Percentiles rank a stretch among this genome's conserved stretches.
phyloP scores from a whole-genome alignment of 2,113 vertebrate genomes.

The Ornithorhynchus anatinus region DNA sequence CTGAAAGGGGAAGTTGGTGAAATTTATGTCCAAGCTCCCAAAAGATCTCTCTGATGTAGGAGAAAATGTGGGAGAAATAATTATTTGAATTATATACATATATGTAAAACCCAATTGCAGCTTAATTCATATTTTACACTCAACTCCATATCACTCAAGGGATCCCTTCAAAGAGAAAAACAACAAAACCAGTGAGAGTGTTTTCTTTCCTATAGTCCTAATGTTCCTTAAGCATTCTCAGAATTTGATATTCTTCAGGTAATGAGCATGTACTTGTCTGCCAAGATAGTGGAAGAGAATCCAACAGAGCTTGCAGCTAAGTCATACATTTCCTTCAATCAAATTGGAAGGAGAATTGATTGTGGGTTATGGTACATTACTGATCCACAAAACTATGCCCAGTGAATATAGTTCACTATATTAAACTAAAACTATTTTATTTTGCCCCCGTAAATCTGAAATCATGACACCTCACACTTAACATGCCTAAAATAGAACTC shows the following conservation, averaged over 20 bases:
- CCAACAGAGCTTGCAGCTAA: conserved; percentile 29
- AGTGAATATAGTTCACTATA: too few relatives aligned
- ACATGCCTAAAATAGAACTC: too few relatives aligned
- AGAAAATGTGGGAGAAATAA: conserved; percentile 12
- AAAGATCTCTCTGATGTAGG: not conserved
- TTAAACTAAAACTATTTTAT: too few relatives aligned
- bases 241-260: conserved; percentile 53
- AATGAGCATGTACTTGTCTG: conserved; percentile 53
- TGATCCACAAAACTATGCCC: conserved; percentile 3
- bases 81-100: conserved; percentile 54
- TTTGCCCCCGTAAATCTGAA: conserved; percentile 14
- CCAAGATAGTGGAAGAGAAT: conserved; percentile 2
- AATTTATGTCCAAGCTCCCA: too few relatives aligned
- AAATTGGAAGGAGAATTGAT: conserved; percentile 29
- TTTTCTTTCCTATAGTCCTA: conserved; percentile 32
- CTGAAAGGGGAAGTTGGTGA: too few relatives aligned
- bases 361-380: conserved; percentile 31
- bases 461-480: too few relatives aligned
- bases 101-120: conserved; percentile 39
- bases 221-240: conserved; percentile 46
- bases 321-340: conserved; percentile 33
- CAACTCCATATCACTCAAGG: conserved; percentile 32
- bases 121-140: conserved; percentile 56
- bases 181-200: conserved; percentile 30
- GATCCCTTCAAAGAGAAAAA: conserved; percentile 58